Evolutionary conservation across 2,888 invertebrate species (phyloP).

Genomic region (Oligia fasciuncula): DNA sequence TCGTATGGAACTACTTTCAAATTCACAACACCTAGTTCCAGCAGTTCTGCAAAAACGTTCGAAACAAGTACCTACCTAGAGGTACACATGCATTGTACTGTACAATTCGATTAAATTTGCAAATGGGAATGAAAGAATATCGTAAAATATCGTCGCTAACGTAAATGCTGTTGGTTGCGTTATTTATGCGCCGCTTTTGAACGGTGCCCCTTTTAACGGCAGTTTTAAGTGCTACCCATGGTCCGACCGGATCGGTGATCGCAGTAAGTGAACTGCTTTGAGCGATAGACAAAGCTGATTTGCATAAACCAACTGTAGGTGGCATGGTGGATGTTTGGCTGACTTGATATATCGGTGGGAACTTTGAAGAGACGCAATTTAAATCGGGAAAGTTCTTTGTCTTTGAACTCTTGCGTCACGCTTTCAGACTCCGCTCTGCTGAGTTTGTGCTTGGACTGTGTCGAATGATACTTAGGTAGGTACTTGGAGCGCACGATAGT

Average conservation of each 20-base stretch:
- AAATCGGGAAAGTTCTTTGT: constrained; percentile 41
- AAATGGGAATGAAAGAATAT: constrained; percentile 80
- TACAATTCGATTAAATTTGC: constrained; percentile 63
- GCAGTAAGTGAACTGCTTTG: constrained; percentile 54
- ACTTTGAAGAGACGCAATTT: constrained; percentile 42
- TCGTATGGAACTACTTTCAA: neutral
- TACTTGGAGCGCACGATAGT: neutral
- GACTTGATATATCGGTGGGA: constrained; percentile 37
- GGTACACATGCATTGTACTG: constrained; percentile 29
- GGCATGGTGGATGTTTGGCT: constrained; percentile 26
- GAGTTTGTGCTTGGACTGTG: neutral
- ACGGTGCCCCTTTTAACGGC: constrained; percentile 86
- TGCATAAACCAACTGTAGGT: constrained; percentile 48
- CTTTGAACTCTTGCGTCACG: constrained; percentile 17
- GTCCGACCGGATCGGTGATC: constrained; percentile 51
- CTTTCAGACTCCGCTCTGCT: neutral
- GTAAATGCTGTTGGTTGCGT: constrained; percentile 83
- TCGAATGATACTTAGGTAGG: neutral
- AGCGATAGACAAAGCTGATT: constrained; percentile 55
- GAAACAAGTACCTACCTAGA: constrained; percentile 9
- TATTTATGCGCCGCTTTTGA: constrained; percentile 88
- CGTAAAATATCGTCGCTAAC: constrained; percentile 83
- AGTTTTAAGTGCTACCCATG: constrained; percentile 86
- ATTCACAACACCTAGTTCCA: constrained; percentile 10
- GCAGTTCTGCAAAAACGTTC: constrained; percentile 25